Percentiles rank a stretch among this genome's conserved stretches.
These are phyloP conservation scores for Epinephelus moara DNA, from an alignment of 2,113 vertebrate genomes.

Conservation along the genomic window DNA sequence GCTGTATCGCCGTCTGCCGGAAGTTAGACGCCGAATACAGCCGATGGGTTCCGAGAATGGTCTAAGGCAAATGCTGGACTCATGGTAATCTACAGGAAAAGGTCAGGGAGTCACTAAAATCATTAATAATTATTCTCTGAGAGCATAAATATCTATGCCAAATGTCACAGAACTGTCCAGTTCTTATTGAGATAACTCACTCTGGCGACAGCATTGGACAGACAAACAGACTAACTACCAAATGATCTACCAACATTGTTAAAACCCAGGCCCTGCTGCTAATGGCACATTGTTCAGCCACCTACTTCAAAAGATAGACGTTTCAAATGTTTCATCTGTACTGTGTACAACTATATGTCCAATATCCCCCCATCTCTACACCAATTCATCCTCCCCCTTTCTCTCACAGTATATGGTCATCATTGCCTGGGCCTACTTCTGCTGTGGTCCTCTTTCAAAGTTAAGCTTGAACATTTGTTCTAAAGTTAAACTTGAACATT, in stretches of 20 bases:
- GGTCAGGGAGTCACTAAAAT: no score
- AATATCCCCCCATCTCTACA: neutral
- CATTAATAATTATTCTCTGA: no score
- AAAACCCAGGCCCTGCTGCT: neutral
- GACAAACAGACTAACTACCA: neutral
- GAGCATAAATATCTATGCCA: no score
- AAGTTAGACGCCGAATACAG: no score
- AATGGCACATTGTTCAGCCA: neutral
- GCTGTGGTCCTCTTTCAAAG: constrained; percentile 59
- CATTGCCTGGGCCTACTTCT: constrained; percentile 40
- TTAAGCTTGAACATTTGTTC: constrained; percentile 72
- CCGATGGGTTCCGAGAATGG: no score
- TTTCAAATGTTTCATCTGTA: neutral
- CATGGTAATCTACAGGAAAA: neutral
- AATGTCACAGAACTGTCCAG: no score
- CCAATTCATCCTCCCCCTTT: constrained; percentile 37
- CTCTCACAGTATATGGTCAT: constrained; percentile 64
- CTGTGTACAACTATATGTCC: neutral
- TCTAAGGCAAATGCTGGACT: neutral
- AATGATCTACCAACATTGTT: neutral
- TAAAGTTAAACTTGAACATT: constrained; percentile 81
- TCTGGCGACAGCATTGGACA: neutral
- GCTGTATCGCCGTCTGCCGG: no score
- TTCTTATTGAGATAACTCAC: no score
- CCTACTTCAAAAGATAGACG: neutral